Percentiles rank a stretch among this genome's conserved stretches.
Conservation (phyloP, 1,140 invertebrate species). For the Brachystomella parvula region DNA sequence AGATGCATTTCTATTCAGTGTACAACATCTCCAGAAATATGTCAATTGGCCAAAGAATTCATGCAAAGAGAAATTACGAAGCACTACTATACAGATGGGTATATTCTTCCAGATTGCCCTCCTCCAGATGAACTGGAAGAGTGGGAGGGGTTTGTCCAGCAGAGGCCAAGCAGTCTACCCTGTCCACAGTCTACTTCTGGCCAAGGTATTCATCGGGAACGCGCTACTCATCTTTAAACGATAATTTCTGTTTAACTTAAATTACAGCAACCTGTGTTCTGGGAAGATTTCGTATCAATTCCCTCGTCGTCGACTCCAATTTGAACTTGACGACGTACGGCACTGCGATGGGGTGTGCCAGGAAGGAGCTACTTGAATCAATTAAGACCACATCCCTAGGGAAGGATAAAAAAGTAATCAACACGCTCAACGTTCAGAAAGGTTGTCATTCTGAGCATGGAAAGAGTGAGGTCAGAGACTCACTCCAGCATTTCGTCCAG, state of each 20-base stretch:
- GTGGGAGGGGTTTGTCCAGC: not conserved
- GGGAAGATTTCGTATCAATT: not conserved
- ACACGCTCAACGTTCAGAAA: not conserved
- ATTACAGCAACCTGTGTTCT: conserved; percentile 2
- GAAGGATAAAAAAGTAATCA: not conserved
- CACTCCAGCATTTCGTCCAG: not conserved
- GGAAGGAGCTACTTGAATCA: not conserved
- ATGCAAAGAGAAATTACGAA: not conserved
- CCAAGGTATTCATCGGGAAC: too few relatives aligned
- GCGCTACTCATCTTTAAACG: too few relatives aligned
- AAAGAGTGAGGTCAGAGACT: not conserved
- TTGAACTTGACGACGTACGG: not conserved
- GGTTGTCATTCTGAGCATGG: not conserved
- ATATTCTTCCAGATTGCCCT: not conserved
- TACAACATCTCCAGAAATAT: not conserved
- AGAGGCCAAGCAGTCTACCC: not conserved
- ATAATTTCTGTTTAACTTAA: too few relatives aligned
- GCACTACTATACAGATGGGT: not conserved
- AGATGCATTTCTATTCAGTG: not conserved
- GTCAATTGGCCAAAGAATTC: not conserved
- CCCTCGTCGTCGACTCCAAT: not conserved
- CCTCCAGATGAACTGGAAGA: not conserved
- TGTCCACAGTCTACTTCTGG: not conserved
- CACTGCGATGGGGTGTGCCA: not conserved
- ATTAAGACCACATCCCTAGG: not conserved